phyloP scores from a whole-genome alignment of 1,140 invertebrate genomes.

The Mamestra configurata region DNA sequence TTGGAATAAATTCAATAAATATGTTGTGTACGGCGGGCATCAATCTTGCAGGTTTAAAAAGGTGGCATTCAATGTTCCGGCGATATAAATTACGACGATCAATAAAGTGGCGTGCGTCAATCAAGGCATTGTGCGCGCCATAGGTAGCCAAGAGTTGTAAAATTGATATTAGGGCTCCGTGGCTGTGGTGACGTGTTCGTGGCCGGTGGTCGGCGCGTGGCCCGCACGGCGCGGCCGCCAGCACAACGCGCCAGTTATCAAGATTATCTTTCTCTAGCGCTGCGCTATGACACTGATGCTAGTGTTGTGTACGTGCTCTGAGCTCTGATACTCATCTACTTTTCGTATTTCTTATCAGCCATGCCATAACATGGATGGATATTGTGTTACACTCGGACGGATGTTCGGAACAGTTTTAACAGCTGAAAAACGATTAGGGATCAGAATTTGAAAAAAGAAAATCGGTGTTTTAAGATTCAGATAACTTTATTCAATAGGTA shows the following conservation, averaged over 20 bases:
- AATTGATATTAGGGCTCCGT: slow-evolving; percentile 42
- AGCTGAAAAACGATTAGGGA: too few relatives aligned
- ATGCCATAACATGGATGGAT: background rate
- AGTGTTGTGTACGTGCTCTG: slow-evolving; percentile 5
- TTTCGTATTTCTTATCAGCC: background rate
- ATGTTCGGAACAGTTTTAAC: too few relatives aligned
- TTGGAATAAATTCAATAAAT: slow-evolving; percentile 48
- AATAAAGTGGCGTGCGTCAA: slow-evolving; percentile 54
- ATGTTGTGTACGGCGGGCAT: slow-evolving; percentile 44
- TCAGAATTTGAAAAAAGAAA: slow-evolving; percentile 27
- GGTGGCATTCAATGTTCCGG: slow-evolving; percentile 53
- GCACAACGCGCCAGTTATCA: background rate
- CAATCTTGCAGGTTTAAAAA: slow-evolving; percentile 51
- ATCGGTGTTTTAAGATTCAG: slow-evolving; percentile 48
- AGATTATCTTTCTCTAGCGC: slow-evolving; percentile 35
- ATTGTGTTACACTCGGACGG: too few relatives aligned
- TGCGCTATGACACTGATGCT: slow-evolving; percentile 6
- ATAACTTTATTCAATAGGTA: slow-evolving; percentile 71
- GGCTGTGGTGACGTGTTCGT: slow-evolving; percentile 32
- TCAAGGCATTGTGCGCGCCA: slow-evolving; percentile 47
- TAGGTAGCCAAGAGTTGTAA: slow-evolving; percentile 48
- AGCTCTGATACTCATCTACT: slow-evolving; percentile 38
- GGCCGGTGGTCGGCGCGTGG: slow-evolving; percentile 34
- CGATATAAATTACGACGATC: slow-evolving; percentile 53
- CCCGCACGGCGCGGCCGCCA: background rate